phyloP scores from a whole-genome alignment of 2,888 invertebrate genomes.

The Drosophila acutilabella region DNA sequence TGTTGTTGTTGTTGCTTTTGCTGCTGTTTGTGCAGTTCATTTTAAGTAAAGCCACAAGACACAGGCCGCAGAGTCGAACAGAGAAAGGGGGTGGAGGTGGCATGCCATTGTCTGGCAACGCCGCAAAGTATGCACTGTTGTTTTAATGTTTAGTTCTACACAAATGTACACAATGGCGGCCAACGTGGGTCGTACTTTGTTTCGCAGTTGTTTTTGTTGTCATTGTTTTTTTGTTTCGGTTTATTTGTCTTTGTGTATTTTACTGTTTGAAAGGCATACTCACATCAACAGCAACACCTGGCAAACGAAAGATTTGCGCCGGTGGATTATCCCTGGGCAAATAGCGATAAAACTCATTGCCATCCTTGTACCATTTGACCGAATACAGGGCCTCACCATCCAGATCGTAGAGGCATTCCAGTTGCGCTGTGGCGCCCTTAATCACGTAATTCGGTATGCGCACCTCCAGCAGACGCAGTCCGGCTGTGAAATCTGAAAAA shows the following conservation, averaged over 20 bases:
- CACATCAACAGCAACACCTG: conserved; percentile 94
- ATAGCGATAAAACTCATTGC: conserved; percentile 94
- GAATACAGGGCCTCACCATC: conserved; percentile 93
- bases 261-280: conserved; percentile 85
- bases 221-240: no score
- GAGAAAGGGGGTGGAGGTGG: neutral
- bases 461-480: conserved; percentile 91
- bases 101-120: conserved; percentile 55
- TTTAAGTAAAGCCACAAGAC: conserved; percentile 26
- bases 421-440: conserved; percentile 90
- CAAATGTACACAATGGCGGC: conserved; percentile 26
- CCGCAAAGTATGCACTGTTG: conserved; percentile 76
- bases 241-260: neutral
- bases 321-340: conserved; percentile 93
- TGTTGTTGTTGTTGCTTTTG: conserved; percentile 8
- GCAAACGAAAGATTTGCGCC: conserved; percentile 91
- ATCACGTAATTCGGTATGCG: conserved; percentile 93
- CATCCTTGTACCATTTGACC: conserved; percentile 97
- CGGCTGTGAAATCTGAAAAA: conserved; percentile 85
- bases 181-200: conserved; percentile 2
- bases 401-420: conserved; percentile 93
- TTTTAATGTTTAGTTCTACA: conserved; percentile 60
- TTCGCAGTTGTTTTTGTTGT: neutral
- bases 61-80: neutral
- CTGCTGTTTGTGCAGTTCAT: conserved; percentile 37